These are phyloP conservation scores for Champsocephalus esox DNA, from an alignment of 2,797 vertebrate genomes.

Conservation along the genomic window DNA sequence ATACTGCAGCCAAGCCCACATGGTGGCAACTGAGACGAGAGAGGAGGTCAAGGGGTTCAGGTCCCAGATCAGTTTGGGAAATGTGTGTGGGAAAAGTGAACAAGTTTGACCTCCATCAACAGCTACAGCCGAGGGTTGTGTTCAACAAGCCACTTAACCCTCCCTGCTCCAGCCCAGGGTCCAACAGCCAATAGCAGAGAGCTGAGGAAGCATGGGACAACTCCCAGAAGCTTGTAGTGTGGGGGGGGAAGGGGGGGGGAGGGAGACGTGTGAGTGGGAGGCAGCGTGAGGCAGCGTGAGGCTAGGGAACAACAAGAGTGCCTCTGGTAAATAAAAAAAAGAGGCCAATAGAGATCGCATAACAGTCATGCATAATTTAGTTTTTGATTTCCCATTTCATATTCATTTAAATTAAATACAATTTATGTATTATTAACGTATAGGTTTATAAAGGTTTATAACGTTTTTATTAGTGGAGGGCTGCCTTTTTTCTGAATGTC, in stretches of 20 bases:
- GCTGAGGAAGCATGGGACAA: slow-evolving; percentile 37
- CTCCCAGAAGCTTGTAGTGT: slow-evolving; percentile 30
- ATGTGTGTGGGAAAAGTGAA: slow-evolving; percentile 23
- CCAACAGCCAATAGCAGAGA: slow-evolving; percentile 41
- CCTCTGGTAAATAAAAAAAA: slow-evolving; percentile 1
- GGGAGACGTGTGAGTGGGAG: slow-evolving; percentile 12
- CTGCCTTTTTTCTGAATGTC: neutral
- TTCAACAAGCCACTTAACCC: slow-evolving; percentile 69
- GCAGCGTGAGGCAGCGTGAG: neutral
- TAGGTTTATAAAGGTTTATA: neutral
- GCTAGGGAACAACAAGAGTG: neutral
- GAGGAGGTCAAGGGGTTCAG: slow-evolving; percentile 16
- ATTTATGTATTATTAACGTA: neutral
- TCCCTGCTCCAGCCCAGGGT: slow-evolving; percentile 35
- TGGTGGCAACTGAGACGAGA: slow-evolving; percentile 25
- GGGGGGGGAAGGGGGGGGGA: neutral
- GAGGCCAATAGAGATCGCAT: neutral
- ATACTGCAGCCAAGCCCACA: neutral
- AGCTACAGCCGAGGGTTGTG: slow-evolving; percentile 37
- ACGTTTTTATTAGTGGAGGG: neutral
- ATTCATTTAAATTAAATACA: neutral
- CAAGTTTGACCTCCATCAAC: slow-evolving; percentile 39
- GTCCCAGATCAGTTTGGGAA: slow-evolving; percentile 32
- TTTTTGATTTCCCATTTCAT: neutral
- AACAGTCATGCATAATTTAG: too few species aligned